A percentile compares a stretch with the other conserved stretches of the same genome.
Evolutionary conservation across 2,888 invertebrate species (phyloP).

Genomic region (Leptura quadrifasciata): DNA sequence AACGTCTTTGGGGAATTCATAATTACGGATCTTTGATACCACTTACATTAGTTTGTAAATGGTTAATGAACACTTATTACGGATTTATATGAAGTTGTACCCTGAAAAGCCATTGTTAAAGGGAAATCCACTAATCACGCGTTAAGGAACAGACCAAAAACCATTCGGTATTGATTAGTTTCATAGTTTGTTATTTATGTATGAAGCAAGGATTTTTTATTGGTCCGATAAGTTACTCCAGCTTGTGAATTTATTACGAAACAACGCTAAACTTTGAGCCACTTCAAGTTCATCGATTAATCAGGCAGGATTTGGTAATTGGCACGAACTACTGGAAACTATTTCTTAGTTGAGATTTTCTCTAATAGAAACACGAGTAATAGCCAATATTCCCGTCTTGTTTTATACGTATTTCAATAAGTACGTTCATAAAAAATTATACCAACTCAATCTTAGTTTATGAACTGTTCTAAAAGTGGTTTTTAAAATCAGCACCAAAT

Average conservation of each 20-base stretch:
- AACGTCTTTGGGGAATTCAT: conserved; percentile 34
- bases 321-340: conserved; percentile 15
- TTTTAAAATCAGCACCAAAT: too few species aligned
- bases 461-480: too few species aligned
- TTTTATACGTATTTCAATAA: too few species aligned
- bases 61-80: conserved; percentile 36
- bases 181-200: conserved; percentile 17
- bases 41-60: conserved; percentile 34
- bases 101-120: conserved; percentile 7
- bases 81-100: conserved; percentile 26
- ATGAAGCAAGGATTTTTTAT: neutral
- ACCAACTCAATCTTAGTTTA: too few species aligned
- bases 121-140: conserved; percentile 7
- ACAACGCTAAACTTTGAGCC: neutral
- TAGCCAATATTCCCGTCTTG: too few species aligned
- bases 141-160: neutral
- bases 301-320: conserved; percentile 11
- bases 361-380: too few species aligned
- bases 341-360: conserved; percentile 2
- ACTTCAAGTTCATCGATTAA: conserved; percentile 18
- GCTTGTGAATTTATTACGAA: conserved; percentile 1
- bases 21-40: conserved; percentile 35
- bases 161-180: conserved; percentile 1
- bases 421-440: too few species aligned
- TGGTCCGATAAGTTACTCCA: conserved; percentile 4